Conservation (phyloP, 1,140 invertebrate species). For the Lepidurus packardi region DNA sequence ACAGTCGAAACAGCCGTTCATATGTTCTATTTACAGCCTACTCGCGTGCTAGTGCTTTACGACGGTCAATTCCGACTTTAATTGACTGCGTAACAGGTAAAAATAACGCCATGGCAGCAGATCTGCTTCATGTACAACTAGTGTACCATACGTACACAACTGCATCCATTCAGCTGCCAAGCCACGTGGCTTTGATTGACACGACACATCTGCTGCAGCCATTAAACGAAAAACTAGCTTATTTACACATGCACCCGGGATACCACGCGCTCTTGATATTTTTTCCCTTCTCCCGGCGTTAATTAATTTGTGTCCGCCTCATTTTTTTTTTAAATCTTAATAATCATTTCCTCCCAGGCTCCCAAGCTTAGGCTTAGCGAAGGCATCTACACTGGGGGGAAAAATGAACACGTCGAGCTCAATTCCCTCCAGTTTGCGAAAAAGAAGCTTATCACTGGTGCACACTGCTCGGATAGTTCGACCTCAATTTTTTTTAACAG, state of each 20-base stretch:
- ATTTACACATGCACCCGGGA: not conserved
- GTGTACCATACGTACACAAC: not conserved
- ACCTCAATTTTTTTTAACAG: not conserved
- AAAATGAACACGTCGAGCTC: not conserved
- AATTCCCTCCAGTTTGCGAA: not conserved
- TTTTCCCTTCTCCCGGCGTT: not conserved
- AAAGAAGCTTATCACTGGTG: conserved; percentile 11
- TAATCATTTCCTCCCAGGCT: not conserved
- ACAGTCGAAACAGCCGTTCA: not conserved
- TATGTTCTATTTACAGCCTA: not conserved
- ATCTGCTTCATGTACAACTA: not conserved
- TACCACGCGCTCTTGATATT: not conserved
- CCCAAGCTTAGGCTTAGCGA: not conserved
- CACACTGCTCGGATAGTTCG: not conserved
- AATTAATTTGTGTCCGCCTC: not conserved
- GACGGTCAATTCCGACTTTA: not conserved
- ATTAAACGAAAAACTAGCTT: not conserved
- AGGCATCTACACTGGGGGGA: not conserved
- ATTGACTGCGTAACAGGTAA: not conserved
- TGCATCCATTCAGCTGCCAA: not conserved
- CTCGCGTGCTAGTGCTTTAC: not conserved
- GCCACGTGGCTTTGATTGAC: not conserved
- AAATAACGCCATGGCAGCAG: not conserved
- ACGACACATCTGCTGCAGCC: not conserved
- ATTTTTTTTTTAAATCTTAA: not conserved